phyloP scores from a whole-genome alignment of 2,797 vertebrate genomes.

The Sarcoramphus papa region DNA sequence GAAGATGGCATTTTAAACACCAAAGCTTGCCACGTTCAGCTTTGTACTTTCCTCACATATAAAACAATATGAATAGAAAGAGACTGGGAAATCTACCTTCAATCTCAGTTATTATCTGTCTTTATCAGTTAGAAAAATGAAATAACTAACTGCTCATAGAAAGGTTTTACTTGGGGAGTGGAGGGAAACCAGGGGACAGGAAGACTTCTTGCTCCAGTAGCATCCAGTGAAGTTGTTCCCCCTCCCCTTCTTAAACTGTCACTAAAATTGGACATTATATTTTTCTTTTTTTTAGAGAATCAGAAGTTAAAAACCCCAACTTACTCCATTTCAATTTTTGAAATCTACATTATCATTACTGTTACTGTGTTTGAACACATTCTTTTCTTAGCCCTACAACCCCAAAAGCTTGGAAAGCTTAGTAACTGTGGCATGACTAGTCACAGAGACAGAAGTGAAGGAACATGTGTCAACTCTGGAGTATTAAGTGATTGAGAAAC shows the following conservation, averaged over 20 bases:
- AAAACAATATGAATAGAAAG: background rate
- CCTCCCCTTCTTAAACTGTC: background rate
- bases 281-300: background rate
- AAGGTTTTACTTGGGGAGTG: background rate
- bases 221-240: background rate
- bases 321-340: background rate
- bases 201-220: background rate
- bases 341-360: background rate
- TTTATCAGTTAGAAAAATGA: background rate
- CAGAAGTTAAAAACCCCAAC: background rate
- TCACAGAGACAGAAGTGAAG: background rate
- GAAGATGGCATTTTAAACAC: background rate
- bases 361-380: background rate
- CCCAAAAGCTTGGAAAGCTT: background rate
- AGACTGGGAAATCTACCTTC: background rate
- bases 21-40: background rate
- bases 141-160: background rate
- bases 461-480: accelerated
- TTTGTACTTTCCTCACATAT: background rate
- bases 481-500: accelerated
- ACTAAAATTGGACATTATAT: background rate
- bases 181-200: background rate
- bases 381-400: background rate
- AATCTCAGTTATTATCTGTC: background rate
- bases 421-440: background rate